Conservation (phyloP, 2,797 vertebrate species). For the Acestrorhynchus altus region DNA sequence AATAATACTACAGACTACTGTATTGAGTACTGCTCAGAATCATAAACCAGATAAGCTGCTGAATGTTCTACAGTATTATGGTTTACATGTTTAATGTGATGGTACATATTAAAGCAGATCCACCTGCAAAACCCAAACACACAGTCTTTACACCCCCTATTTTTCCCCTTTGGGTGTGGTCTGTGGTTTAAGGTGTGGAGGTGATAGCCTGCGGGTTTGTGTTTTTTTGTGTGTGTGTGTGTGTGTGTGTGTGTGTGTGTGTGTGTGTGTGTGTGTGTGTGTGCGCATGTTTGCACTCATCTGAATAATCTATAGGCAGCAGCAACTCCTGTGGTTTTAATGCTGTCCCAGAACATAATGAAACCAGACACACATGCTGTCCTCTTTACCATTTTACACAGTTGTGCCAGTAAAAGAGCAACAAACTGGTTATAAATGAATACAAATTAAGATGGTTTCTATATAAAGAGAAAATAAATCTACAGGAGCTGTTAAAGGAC, state of each 20-base stretch:
- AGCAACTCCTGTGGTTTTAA: constrained; percentile 56
- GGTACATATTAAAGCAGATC: background rate
- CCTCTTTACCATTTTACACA: constrained; percentile 1
- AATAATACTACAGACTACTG: too few species aligned
- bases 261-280: too few species aligned
- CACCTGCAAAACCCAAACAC: constrained; percentile 49
- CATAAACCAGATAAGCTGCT: background rate
- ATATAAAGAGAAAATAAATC: background rate
- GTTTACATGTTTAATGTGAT: background rate
- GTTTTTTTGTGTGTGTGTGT: constrained; percentile 53
- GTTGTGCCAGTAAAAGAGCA: background rate
- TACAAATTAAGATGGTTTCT: background rate
- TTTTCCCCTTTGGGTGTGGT: constrained; percentile 52
- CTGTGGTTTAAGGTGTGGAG: constrained; percentile 57
- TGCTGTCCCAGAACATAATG: constrained; percentile 33
- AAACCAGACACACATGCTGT: constrained; percentile 10
- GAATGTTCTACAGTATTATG: background rate
- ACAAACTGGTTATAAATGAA: background rate
- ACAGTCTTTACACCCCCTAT: background rate
- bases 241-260: constrained; percentile 54
- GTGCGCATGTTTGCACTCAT: constrained; percentile 43
- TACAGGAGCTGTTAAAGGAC: too few species aligned
- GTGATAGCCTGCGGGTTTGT: constrained; percentile 61
- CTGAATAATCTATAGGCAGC: constrained; percentile 57
- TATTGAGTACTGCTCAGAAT: background rate